Evolutionary conservation across 2,888 invertebrate genomes (phyloP).

Genomic region (Tromatobia lineatoria): DNA sequence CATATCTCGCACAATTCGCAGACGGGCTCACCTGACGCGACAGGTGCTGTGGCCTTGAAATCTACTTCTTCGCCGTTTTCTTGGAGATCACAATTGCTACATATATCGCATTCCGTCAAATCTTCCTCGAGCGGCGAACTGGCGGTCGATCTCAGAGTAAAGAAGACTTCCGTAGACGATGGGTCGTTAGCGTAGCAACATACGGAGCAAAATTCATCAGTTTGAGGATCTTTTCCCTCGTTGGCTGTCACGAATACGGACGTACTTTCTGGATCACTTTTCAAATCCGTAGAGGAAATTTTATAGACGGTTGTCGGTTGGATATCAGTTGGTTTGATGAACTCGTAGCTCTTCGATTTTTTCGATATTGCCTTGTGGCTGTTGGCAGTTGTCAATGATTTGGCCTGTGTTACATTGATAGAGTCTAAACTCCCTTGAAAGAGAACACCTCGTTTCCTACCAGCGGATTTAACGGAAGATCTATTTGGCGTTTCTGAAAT

Average conservation of each 20-base stretch:
- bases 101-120: slow-evolving; percentile 83
- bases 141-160: slow-evolving; percentile 79
- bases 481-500: not conserved
- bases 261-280: slow-evolving; percentile 73
- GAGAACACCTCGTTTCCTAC: slow-evolving; percentile 65
- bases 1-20: slow-evolving; percentile 83
- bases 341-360: slow-evolving; percentile 83
- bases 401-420: slow-evolving; percentile 73
- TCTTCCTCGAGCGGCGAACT: slow-evolving; percentile 82
- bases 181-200: slow-evolving; percentile 80
- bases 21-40: slow-evolving; percentile 65
- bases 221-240: slow-evolving; percentile 71
- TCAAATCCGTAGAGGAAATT: slow-evolving; percentile 68
- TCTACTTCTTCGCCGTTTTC: slow-evolving; percentile 52
- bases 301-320: slow-evolving; percentile 67
- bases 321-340: slow-evolving; percentile 75
- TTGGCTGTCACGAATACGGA: slow-evolving; percentile 76
- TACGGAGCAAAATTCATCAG: slow-evolving; percentile 82
- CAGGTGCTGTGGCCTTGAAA: slow-evolving; percentile 44
- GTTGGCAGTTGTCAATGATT: slow-evolving; percentile 46
- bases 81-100: slow-evolving; percentile 80
- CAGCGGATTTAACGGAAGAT: slow-evolving; percentile 9
- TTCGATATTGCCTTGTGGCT: slow-evolving; percentile 77
- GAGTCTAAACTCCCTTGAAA: slow-evolving; percentile 79
- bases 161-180: slow-evolving; percentile 77